Percentiles rank a stretch among this genome's conserved stretches.
These are phyloP conservation scores for Caenorhabditis sp. DNA, from an alignment of 2,888 invertebrate species.

Conservation along the genomic window DNA sequence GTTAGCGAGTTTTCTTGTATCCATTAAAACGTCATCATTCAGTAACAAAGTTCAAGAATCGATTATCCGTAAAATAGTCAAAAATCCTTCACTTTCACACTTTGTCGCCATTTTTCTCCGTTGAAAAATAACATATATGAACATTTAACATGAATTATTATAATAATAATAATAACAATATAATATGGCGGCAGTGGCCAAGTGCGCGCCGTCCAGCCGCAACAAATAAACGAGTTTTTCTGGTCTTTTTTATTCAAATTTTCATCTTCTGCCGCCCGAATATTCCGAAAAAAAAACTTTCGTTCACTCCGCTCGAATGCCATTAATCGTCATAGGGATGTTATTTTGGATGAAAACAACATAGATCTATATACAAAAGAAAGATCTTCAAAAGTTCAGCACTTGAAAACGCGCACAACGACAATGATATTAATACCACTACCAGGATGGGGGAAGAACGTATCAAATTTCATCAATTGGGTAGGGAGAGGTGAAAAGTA, in stretches of 20 bases:
- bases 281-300: background rate
- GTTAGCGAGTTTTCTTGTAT: no score
- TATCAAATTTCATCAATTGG: background rate
- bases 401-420: background rate
- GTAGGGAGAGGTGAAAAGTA: background rate
- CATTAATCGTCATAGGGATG: background rate
- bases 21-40: no score
- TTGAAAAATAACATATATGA: background rate
- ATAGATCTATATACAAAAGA: no score
- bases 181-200: background rate
- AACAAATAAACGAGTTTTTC: background rate
- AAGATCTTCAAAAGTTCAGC: background rate
- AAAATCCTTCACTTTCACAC: background rate
- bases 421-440: background rate
- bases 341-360: no score
- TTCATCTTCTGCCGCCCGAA: background rate
- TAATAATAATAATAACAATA: background rate
- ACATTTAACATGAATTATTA: background rate
- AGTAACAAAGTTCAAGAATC: no score
- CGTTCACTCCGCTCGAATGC: background rate
- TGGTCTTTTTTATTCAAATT: conserved; percentile 1
- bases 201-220: conserved; percentile 1
- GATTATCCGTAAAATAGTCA: background rate
- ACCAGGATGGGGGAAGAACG: background rate
- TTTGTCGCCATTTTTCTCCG: background rate